Evolutionary conservation across 2,113 vertebrate genomes (phyloP).

Genomic region (Chamaetylas fuelleborni): DNA sequence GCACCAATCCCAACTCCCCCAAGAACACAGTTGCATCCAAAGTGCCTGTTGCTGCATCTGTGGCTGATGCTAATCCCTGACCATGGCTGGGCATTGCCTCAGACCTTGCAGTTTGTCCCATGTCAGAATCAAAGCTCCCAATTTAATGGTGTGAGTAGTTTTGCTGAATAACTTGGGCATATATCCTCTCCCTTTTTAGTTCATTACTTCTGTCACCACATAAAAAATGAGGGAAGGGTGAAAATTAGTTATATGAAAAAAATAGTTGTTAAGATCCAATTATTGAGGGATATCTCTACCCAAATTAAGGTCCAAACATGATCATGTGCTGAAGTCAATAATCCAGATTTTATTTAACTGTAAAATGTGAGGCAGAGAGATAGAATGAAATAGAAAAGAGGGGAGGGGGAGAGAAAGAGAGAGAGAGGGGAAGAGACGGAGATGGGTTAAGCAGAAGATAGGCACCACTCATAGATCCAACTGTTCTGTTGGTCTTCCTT

Average conservation of each 20-base stretch:
- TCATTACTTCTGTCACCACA: neutral
- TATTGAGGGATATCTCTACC: neutral
- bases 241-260: neutral
- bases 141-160: too few relatives aligned
- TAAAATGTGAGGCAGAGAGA: neutral
- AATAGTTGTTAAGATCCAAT: neutral
- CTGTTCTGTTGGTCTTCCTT: neutral
- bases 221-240: neutral
- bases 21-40: neutral
- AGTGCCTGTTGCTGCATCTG: neutral
- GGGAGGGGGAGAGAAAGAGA: neutral
- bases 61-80: neutral
- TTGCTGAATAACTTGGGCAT: neutral
- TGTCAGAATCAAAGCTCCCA: rapidly evolving
- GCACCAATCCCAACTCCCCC: neutral
- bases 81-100: neutral
- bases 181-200: neutral
- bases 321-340: neutral
- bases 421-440: neutral
- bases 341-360: neutral
- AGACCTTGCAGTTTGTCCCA: neutral
- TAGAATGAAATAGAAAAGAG: neutral
- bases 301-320: neutral
- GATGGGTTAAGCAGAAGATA: neutral
- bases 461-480: neutral